Percentiles rank a stretch among this genome's conserved stretches.
phyloP scores from a whole-genome alignment of 2,113 vertebrate genomes.

The Mola mola region DNA sequence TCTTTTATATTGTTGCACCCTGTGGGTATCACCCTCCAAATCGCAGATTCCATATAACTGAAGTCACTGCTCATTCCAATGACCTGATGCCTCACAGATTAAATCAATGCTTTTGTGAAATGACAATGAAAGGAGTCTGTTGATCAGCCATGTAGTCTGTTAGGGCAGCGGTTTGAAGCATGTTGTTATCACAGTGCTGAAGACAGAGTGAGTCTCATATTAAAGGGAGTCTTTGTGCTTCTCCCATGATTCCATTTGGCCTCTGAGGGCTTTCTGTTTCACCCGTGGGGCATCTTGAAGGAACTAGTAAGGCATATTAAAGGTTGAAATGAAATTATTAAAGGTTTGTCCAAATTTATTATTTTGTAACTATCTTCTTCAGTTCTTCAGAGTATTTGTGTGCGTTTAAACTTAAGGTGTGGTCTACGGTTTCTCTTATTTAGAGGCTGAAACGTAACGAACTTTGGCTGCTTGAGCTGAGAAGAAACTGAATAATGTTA shows the following conservation, averaged over 20 bases:
- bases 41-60: constrained; percentile 65
- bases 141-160: constrained; percentile 52
- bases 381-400: neutral
- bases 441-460: too few relatives aligned
- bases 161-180: constrained; percentile 40
- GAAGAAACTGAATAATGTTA: too few relatives aligned
- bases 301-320: constrained; percentile 38
- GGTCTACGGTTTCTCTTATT: too few relatives aligned
- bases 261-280: constrained; percentile 35
- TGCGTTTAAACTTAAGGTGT: too few relatives aligned
- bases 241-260: constrained; percentile 58
- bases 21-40: constrained; percentile 68
- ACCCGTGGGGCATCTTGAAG: constrained; percentile 43
- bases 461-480: too few relatives aligned
- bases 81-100: constrained; percentile 67
- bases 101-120: constrained; percentile 76
- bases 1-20: constrained; percentile 67
- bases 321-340: constrained; percentile 15
- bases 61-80: constrained; percentile 68
- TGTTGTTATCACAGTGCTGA: constrained; percentile 62
- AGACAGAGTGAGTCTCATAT: constrained; percentile 34
- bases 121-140: constrained; percentile 69
- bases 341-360: neutral
- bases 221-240: constrained; percentile 61
- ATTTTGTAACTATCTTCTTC: neutral